These are phyloP conservation scores for Arizona elegans DNA, from an alignment of 2,113 vertebrate species.

Conservation along the genomic window DNA sequence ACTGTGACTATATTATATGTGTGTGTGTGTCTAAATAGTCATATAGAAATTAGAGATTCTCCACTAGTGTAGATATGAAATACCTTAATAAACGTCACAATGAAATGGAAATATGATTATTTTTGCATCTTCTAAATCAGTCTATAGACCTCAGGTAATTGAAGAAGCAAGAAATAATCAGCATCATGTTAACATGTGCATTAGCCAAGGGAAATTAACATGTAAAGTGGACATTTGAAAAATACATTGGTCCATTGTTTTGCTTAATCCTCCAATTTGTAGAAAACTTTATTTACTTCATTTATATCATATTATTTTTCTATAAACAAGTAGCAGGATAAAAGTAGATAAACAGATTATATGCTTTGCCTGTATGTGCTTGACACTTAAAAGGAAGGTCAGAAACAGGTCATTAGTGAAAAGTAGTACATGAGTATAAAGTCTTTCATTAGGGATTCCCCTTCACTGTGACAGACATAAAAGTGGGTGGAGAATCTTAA, in stretches of 20 bases:
- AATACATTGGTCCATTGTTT: background rate
- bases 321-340: background rate
- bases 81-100: constrained; percentile 14
- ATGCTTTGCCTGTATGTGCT: background rate
- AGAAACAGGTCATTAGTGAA: background rate
- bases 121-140: constrained; percentile 42
- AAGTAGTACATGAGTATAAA: background rate
- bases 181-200: background rate
- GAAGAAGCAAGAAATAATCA: constrained; percentile 3
- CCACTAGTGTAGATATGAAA: background rate
- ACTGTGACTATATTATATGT: background rate
- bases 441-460: background rate
- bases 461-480: background rate
- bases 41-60: background rate
- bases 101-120: constrained; percentile 41
- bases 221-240: background rate
- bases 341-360: background rate
- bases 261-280: background rate
- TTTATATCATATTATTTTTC: background rate
- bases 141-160: constrained; percentile 11
- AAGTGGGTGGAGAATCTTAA: background rate
- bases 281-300: background rate
- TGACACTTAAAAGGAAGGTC: background rate
- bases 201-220: accelerated
- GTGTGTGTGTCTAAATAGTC: background rate